A percentile compares a stretch with the other conserved stretches of the same genome.
Evolutionary conservation across 2,797 vertebrate species (phyloP).

Genomic region (Centropyge bicolor): DNA sequence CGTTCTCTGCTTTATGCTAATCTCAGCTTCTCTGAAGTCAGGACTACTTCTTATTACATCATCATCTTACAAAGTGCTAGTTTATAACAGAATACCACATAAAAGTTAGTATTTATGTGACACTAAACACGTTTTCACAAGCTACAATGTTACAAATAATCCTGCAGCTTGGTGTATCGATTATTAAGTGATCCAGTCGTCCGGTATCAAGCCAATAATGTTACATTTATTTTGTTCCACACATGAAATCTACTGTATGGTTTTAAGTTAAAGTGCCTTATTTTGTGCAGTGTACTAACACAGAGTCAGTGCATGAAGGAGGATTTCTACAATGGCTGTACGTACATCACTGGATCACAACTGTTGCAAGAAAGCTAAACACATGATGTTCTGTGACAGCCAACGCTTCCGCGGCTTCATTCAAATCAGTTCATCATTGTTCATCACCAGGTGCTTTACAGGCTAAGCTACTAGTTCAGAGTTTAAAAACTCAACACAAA

Average conservation of each 20-base stretch:
- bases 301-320: not conserved
- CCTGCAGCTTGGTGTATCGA: not conserved
- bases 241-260: not conserved
- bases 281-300: slow-evolving; percentile 17
- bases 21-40: not conserved
- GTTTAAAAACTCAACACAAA: slow-evolving; percentile 65
- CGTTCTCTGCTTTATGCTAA: not conserved
- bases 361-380: slow-evolving; percentile 24
- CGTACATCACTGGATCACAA: slow-evolving; percentile 2
- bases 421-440: slow-evolving; percentile 20
- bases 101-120: not conserved
- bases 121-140: slow-evolving; percentile 1
- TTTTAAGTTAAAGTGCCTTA: slow-evolving; percentile 70
- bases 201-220: not conserved
- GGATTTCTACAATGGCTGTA: slow-evolving; percentile 66
- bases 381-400: slow-evolving; percentile 14
- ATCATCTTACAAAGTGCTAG: not conserved
- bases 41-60: not conserved
- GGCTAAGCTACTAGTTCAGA: slow-evolving; percentile 69
- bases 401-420: slow-evolving; percentile 36
- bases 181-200: not conserved
- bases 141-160: slow-evolving; percentile 5
- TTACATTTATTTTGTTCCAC: not conserved
- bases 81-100: not conserved
- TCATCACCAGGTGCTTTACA: slow-evolving; percentile 62